Percentiles rank a stretch among this genome's conserved stretches.
Conservation (phyloP, 1,140 invertebrate genomes). For the Anoplolepis gracilipes region DNA sequence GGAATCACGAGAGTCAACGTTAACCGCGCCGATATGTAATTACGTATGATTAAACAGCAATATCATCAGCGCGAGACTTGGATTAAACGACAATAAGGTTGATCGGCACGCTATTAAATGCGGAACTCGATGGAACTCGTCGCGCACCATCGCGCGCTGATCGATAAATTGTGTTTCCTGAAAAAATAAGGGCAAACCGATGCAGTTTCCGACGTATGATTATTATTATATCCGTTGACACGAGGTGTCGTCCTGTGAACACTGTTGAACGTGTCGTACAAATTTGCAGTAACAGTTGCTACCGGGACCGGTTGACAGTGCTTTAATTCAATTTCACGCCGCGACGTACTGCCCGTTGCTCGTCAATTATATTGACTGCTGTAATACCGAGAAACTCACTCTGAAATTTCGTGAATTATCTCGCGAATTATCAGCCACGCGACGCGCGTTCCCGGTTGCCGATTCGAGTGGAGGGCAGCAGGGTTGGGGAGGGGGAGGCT, state of each 20-base stretch:
- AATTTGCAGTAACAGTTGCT: constrained; percentile 50
- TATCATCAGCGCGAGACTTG: constrained; percentile 47
- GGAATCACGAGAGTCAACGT: constrained; percentile 13
- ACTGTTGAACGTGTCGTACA: constrained; percentile 32
- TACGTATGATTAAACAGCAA: constrained; percentile 56
- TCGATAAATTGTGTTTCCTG: constrained; percentile 37
- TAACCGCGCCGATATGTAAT: constrained; percentile 33
- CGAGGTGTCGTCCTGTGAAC: constrained; percentile 41
- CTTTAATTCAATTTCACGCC: constrained; percentile 65
- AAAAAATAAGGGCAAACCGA: constrained; percentile 31
- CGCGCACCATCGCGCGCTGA: neutral
- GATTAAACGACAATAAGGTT: constrained; percentile 54
- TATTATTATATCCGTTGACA: constrained; percentile 48
- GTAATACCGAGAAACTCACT: constrained; percentile 43
- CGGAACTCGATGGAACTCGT: too few species aligned
- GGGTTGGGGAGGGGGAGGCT: neutral
- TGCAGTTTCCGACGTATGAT: constrained; percentile 15
- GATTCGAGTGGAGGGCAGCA: neutral
- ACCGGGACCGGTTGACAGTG: constrained; percentile 21
- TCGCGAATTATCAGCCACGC: constrained; percentile 52
- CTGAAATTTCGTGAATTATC: constrained; percentile 60
- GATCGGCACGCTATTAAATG: constrained; percentile 26
- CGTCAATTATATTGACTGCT: constrained; percentile 50
- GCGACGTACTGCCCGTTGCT: constrained; percentile 24
- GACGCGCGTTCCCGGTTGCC: neutral